Base-by-base conservation (phyloP, 1,140 invertebrate species). In the Tribolium madens region DNA sequence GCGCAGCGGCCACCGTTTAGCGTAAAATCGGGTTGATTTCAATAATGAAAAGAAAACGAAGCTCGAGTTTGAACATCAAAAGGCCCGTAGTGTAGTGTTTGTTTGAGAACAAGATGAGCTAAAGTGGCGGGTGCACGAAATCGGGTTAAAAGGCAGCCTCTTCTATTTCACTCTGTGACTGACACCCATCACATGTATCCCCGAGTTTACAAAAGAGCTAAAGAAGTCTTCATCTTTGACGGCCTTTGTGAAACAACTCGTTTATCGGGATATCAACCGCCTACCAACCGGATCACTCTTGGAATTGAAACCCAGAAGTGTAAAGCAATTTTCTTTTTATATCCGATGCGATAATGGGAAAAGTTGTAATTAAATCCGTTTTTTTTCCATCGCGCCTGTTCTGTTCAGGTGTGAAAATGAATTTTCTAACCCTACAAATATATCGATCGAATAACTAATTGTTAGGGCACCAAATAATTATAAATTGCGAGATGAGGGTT, bases 241-340 rank as follows among this genome's bases (percentile, higher is more conserved):
- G 70, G 50, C 47, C 70, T 72, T 72, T 72, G 50, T 72, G 50
- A 53, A 72, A 53, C 70, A 72, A 72, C 70, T 72, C 70, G 70
- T 72, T 72, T 72, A 72, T 72, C 70, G 50, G 70, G 70, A 72
- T 72, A 72, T 72, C 70, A 72, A 50, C 50, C 70, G 47, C 70
- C 47, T 72, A 64, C 70, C 50, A 50, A 53, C 50, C 46, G 70
- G 50, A 52, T 72, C 70, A 72, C 42, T 72, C 50, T 64, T 10
- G 57, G 57, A 64, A 64, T 33, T 64, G 57, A 64, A 64, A 64
- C 70, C n/a, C 70, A 52, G 70, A 72, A 72, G 70, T 53, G 70
- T 72, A 53, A 72, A 72, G 47, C 70, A 50, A 53, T 72, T 72
- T 53, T 72, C 70, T 72, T 72, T 52, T 72, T 52, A 72, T 72